These are phyloP conservation scores for Nestor notabilis DNA, from an alignment of 2,113 vertebrate genomes.

Conservation along the genomic window DNA sequence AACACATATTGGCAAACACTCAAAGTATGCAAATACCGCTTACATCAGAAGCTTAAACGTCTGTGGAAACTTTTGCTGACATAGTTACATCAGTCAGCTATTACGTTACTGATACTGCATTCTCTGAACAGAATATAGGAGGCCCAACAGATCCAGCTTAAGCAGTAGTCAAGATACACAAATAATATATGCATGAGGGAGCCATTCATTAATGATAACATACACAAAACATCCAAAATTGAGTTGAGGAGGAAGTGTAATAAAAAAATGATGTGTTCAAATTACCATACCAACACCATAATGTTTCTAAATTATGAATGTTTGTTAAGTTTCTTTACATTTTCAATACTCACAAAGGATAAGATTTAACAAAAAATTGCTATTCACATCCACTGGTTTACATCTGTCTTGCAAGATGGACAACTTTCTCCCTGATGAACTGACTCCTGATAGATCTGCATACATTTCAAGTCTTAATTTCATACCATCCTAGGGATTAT, in stretches of 20 bases:
- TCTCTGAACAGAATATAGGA: neutral
- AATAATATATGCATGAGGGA: neutral
- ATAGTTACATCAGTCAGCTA: neutral
- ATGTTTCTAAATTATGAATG: neutral
- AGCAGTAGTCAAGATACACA: neutral
- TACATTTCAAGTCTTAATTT: neutral
- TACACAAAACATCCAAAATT: neutral
- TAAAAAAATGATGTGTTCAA: fast-evolving
- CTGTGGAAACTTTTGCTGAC: neutral
- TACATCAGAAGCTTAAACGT: neutral
- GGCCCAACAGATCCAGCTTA: neutral
- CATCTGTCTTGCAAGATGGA: neutral
- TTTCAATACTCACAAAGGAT: neutral
- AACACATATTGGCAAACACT: neutral
- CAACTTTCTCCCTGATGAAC: neutral
- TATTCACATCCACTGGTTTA: neutral
- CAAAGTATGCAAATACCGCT: neutral
- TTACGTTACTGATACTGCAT: neutral
- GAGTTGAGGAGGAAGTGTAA: neutral
- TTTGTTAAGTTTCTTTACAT: neutral
- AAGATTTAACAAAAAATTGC: neutral
- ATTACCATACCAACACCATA: neutral
- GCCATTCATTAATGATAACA: neutral
- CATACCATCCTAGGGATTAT: neutral
- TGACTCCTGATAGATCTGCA: neutral